Evolutionary conservation across 2,113 vertebrate genomes (phyloP).

Genomic region (Leptodactylus fuscus): DNA sequence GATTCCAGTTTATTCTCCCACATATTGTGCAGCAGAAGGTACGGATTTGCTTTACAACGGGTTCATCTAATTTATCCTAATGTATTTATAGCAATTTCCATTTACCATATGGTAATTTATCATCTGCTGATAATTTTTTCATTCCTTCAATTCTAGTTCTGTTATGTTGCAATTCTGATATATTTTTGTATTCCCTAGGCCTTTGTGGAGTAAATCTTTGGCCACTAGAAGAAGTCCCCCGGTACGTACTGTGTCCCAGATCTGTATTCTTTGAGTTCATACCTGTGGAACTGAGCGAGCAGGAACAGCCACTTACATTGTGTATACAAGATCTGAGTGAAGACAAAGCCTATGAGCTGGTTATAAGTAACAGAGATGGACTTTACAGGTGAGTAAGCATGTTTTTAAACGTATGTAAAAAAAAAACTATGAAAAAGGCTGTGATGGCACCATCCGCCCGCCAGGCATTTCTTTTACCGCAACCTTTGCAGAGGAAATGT

Average conservation of each 20-base stretch:
- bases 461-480: too few relatives aligned
- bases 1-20: constrained; percentile 86
- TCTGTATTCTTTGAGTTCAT: constrained; percentile 90
- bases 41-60: constrained; percentile 37
- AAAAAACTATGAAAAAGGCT: too few relatives aligned
- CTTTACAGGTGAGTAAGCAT: constrained; percentile 79
- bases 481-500: too few relatives aligned
- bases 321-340: constrained; percentile 84
- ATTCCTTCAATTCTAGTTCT: neutral
- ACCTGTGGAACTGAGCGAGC: constrained; percentile 69
- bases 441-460: too few relatives aligned
- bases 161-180: neutral
- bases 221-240: constrained; percentile 72
- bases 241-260: constrained; percentile 85
- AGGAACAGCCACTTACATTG: constrained; percentile 67
- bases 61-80: neutral
- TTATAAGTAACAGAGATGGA: constrained; percentile 78
- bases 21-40: constrained; percentile 86
- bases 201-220: constrained; percentile 87
- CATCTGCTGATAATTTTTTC: too few relatives aligned
- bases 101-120: neutral
- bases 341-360: constrained; percentile 80
- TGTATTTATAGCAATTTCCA: neutral
- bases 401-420: neutral
- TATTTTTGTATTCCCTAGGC: constrained; percentile 73